phyloP scores from a whole-genome alignment of 2,888 invertebrate genomes.

The Caenorhabditis zanzibari region DNA sequence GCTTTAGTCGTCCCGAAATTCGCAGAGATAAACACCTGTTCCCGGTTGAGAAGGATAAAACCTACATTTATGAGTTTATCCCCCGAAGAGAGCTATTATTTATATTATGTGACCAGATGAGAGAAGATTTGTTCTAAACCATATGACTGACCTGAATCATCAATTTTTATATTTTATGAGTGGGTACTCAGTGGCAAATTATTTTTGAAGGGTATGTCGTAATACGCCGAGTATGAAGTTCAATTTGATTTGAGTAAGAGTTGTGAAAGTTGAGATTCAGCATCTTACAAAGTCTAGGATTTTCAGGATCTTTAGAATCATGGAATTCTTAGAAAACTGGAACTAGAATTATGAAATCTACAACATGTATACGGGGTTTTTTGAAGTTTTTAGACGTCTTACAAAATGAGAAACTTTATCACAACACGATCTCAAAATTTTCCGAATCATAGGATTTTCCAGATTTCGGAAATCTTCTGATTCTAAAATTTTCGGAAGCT shows the following conservation, averaged over 20 bases:
- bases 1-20: slow-evolving; percentile 24
- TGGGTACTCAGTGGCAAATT: not conserved
- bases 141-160: not conserved
- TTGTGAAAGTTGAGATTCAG: not conserved
- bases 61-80: slow-evolving; percentile 28
- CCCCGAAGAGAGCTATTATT: not conserved
- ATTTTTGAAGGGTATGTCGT: not conserved
- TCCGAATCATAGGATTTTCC: too few relatives aligned
- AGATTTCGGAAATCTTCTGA: too few relatives aligned
- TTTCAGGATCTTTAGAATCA: not conserved
- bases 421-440: too few relatives aligned
- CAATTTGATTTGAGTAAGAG: not conserved
- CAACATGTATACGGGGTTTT: too few relatives aligned
- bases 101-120: not conserved
- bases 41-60: slow-evolving; percentile 10
- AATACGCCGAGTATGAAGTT: too few relatives aligned
- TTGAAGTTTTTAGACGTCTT: too few relatives aligned
- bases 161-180: not conserved
- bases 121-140: not conserved
- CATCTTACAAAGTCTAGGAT: not conserved
- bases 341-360: too few relatives aligned
- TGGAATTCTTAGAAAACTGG: too few relatives aligned
- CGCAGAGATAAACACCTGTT: slow-evolving; percentile 53
- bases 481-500: too few relatives aligned
- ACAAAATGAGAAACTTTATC: too few relatives aligned